These are phyloP conservation scores for Liasis olivaceus DNA, from an alignment of 2,797 vertebrate species.

Conservation along the genomic window DNA sequence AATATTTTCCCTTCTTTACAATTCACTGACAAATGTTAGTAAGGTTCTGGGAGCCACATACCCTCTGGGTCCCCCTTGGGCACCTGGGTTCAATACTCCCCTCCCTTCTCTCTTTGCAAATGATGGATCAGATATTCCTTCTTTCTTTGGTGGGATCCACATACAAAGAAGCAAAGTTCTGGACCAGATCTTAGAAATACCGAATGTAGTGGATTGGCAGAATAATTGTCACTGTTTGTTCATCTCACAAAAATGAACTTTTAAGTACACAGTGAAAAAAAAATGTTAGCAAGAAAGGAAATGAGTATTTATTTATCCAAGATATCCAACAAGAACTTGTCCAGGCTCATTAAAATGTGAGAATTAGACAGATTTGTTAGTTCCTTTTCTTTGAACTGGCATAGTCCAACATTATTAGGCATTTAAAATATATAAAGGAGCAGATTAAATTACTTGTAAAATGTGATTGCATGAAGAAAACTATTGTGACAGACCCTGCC, in stretches of 20 bases:
- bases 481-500: slow-evolving; percentile 26
- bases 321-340: slow-evolving; percentile 1
- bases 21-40: background rate
- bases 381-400: slow-evolving; percentile 31
- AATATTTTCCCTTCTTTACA: background rate
- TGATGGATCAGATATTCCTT: background rate
- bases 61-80: background rate
- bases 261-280: background rate
- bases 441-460: slow-evolving; percentile 41
- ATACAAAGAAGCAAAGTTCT: background rate
- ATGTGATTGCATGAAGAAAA: slow-evolving; percentile 35
- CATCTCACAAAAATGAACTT: slow-evolving; percentile 7
- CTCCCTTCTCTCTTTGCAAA: background rate
- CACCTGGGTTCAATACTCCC: background rate
- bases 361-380: slow-evolving; percentile 22
- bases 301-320: slow-evolving; percentile 26
- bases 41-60: background rate
- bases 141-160: background rate
- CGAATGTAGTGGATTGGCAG: background rate
- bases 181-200: background rate
- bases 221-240: background rate
- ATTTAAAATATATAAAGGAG: slow-evolving; percentile 37
- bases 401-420: slow-evolving; percentile 33
- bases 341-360: slow-evolving; percentile 15
- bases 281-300: background rate